Evolutionary conservation across 2,888 invertebrate species (phyloP).

Genomic region (Drosophila testacea): DNA sequence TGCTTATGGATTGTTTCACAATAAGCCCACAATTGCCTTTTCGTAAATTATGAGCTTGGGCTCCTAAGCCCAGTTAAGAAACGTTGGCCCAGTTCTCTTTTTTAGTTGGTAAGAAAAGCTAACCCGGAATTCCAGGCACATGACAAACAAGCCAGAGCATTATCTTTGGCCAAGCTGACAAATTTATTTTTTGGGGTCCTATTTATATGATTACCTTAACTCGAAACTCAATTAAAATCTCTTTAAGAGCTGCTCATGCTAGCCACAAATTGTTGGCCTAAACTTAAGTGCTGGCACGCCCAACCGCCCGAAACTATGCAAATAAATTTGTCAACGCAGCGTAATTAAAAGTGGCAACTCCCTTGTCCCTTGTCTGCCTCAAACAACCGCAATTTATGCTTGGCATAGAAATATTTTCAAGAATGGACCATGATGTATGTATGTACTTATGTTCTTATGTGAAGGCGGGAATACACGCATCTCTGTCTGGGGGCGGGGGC

Average conservation of each 20-base stretch:
- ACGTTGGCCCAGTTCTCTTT: background rate
- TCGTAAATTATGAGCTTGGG: background rate
- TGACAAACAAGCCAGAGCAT: constrained; percentile 10
- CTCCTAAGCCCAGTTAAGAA: constrained; percentile 9
- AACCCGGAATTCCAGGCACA: constrained; percentile 17
- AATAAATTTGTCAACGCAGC: constrained; percentile 70
- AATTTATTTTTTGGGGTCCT: constrained; percentile 23
- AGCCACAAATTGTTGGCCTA: constrained; percentile 66
- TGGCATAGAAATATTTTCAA: constrained; percentile 32
- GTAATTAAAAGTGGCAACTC: constrained; percentile 65
- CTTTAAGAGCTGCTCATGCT: constrained; percentile 48
- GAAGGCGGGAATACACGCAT: constrained; percentile 4
- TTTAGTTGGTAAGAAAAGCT: background rate
- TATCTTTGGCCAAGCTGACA: constrained; percentile 24
- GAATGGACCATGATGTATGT: constrained; percentile 43
- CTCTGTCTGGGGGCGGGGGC: constrained; percentile 6
- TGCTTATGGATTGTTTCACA: background rate
- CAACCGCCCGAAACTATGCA: constrained; percentile 54
- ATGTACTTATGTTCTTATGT: background rate
- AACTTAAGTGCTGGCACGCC: constrained; percentile 38
- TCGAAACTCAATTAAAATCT: constrained; percentile 65
- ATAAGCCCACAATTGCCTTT: background rate
- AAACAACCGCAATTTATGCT: constrained; percentile 53
- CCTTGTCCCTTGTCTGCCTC: background rate
- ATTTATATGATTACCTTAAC: constrained; percentile 25